Evolutionary conservation across 2,797 vertebrate species (phyloP).

Genomic region (Pogoniulus pusillus): DNA sequence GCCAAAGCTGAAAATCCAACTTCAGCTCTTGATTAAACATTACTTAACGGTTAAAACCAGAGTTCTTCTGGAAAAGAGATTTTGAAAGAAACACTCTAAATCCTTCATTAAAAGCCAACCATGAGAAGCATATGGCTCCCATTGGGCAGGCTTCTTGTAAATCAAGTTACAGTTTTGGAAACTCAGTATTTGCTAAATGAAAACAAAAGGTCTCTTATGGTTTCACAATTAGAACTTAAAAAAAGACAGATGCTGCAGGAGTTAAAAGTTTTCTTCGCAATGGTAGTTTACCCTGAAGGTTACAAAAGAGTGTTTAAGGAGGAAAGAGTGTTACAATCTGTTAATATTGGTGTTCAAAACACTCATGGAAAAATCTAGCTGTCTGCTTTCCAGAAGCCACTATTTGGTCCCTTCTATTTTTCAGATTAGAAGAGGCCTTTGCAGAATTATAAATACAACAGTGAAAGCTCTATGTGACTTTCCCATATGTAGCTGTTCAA

Average conservation of each 20-base stretch:
- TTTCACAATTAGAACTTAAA: neutral
- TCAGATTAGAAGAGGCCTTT: conserved; percentile 34
- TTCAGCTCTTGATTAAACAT: neutral
- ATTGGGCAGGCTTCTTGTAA: neutral
- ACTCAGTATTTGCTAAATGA: neutral
- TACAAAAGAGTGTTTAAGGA: neutral
- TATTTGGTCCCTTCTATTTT: conserved; percentile 27
- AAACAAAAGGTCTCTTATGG: neutral
- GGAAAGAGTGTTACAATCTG: neutral
- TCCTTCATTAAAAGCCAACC: neutral
- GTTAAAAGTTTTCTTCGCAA: neutral
- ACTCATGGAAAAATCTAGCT: conserved; percentile 12
- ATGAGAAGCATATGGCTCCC: neutral
- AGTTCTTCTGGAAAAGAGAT: neutral
- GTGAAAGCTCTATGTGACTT: conserved; percentile 46
- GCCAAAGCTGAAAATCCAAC: neutral
- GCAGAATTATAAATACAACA: conserved; percentile 55
- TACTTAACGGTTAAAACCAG: neutral
- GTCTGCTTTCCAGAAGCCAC: conserved; percentile 29
- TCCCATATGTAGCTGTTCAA: conserved; percentile 49
- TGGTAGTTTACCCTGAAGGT: neutral
- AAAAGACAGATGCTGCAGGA: neutral
- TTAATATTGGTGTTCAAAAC: conserved; percentile 39
- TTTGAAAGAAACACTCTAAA: conserved; percentile 23
- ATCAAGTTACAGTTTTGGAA: conserved; percentile 13